Conservation (phyloP, 2,113 vertebrate genomes). For the Xiphophorus maculatus region DNA sequence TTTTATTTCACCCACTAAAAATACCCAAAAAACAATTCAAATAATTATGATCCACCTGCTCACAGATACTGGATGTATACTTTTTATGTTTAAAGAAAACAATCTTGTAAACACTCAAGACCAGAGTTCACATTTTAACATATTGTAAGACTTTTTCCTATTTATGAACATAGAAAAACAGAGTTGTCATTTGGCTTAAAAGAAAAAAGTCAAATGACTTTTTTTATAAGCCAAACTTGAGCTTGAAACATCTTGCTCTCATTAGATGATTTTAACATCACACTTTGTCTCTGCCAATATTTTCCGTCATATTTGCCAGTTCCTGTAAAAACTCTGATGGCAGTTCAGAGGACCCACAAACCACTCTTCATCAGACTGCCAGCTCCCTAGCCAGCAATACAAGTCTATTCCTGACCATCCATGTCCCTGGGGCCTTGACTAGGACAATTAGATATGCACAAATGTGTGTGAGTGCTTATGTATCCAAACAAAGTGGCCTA, state of each 20-base stretch:
- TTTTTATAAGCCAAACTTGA: not conserved
- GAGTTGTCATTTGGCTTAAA: too few relatives aligned
- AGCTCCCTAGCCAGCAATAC: slow-evolving; percentile 32
- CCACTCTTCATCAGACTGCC: slow-evolving; percentile 30
- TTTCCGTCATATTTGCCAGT: not conserved
- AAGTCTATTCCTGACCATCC: slow-evolving; percentile 48
- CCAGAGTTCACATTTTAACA: too few relatives aligned
- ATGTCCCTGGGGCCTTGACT: slow-evolving; percentile 55
- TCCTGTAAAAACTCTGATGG: not conserved
- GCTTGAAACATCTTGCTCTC: not conserved
- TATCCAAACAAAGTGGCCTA: slow-evolving; percentile 56
- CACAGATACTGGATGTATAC: not conserved
- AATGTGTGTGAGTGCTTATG: slow-evolving; percentile 60
- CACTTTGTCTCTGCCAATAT: not conserved
- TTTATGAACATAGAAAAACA: too few relatives aligned
- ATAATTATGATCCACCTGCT: not conserved
- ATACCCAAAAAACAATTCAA: too few relatives aligned
- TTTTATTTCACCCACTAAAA: not conserved
- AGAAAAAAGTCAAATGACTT: not conserved
- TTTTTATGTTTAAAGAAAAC: not conserved
- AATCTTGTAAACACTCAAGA: too few relatives aligned
- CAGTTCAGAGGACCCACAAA: not conserved
- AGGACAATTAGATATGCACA: slow-evolving; percentile 67
- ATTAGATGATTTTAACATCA: not conserved
- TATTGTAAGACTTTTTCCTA: too few relatives aligned